phyloP scores from a whole-genome alignment of 2,888 invertebrate genomes.

The Drosophila maculinotata region DNA sequence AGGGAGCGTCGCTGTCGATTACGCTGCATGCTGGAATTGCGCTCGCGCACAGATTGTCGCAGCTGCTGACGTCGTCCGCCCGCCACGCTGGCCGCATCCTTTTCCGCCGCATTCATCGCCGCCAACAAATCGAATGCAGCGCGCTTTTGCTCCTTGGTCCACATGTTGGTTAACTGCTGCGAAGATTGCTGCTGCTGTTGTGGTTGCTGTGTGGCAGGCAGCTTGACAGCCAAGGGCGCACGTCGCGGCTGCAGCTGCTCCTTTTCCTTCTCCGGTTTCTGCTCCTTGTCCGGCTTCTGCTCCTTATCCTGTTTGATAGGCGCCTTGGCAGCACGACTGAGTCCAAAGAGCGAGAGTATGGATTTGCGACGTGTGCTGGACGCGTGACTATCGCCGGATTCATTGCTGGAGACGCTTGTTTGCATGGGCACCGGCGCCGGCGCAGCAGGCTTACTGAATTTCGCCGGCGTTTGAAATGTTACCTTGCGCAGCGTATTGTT shows the following conservation, averaged over 20 bases:
- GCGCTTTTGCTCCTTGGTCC: constrained; percentile 84
- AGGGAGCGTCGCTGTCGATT: constrained; percentile 75
- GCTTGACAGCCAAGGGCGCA: constrained; percentile 50
- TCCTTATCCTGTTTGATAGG: constrained; percentile 24
- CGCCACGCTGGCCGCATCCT: constrained; percentile 34
- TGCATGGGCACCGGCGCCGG: constrained; percentile 55
- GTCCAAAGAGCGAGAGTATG: constrained; percentile 79
- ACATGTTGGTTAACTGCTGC: constrained; percentile 71
- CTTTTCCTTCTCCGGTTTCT: not conserved
- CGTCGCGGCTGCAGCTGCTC: constrained; percentile 29
- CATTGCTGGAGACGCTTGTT: constrained; percentile 80
- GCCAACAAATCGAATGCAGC: constrained; percentile 84
- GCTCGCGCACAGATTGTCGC: constrained; percentile 80
- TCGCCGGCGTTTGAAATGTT: constrained; percentile 83
- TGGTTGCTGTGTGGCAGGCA: constrained; percentile 48
- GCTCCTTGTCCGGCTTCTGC: constrained; percentile 19
- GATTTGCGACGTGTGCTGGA: constrained; percentile 80
- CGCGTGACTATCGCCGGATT: constrained; percentile 74
- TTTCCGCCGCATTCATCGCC: constrained; percentile 82
- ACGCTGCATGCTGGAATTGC: constrained; percentile 75
- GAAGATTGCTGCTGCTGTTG: too few relatives aligned
- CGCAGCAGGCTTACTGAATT: constrained; percentile 58
- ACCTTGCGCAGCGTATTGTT: constrained; percentile 67
- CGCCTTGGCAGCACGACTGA: constrained; percentile 68
- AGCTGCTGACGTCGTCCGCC: constrained; percentile 70